Evolutionary conservation across 2,888 invertebrate genomes (phyloP), one percentile per base, ranked within the genome.

Genomic region (Cheilosia urbana): DNA sequence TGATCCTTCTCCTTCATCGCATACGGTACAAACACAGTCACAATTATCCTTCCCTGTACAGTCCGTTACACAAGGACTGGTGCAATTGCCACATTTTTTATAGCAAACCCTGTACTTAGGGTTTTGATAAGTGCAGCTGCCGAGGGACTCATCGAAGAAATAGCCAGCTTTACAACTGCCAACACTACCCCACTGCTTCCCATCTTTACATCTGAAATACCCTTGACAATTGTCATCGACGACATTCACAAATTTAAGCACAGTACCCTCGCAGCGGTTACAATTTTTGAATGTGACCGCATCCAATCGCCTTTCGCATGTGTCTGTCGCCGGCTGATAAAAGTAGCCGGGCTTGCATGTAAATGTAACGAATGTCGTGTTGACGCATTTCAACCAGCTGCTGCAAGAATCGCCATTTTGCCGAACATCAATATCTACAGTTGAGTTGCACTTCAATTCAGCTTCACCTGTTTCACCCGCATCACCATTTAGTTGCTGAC

Each of bases 181-280:
- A 15, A 2, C 1, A 24, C 88, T 88, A 2, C 27, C 13, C 11
- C 75, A 30, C 11, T 73, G 30, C 2, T 88, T 84, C 0, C 90
- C 89, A 53, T 88, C 81, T 0, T 60, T 6, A 58, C 90, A 90
- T 9, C 63, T 78, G 11, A 87, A 58, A 65, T 90, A 90, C 4
- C 88, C 88, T 7, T 19, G 76, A 68, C 89, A 89, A 40, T 47
- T 57, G 15, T 62, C 63, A 2, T 88, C 87, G 34, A 87, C 89
- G 24, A 51, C 37, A 55, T 90, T 90, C 17, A 89, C 90, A 34
- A 90, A 90, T 6, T 37, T 5, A 5, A 30, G 7, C 1, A 51
- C 77, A 37, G 87, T 87, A 30, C 89, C 89, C 9, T 84, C 53
- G 45, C 90, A 90, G 5, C 90, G 89, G 83, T 90, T 88, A 49